Percentiles rank a stretch among this genome's conserved stretches.
phyloP scores from a whole-genome alignment of 2,888 invertebrate genomes.

The Chydorus sphaericus region DNA sequence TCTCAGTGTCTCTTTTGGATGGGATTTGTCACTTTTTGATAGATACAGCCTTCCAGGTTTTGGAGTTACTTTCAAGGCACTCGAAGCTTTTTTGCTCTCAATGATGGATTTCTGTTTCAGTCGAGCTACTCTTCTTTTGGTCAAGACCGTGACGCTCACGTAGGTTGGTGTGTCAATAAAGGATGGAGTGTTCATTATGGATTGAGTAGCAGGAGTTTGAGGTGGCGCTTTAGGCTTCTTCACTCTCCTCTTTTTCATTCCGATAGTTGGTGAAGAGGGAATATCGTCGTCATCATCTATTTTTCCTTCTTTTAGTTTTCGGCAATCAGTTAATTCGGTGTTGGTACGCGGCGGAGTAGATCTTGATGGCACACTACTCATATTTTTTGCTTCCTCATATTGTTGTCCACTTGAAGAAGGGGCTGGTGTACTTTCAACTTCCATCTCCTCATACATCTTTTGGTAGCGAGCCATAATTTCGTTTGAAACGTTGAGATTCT shows the following conservation, averaged over 20 bases:
- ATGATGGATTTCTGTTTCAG: not conserved
- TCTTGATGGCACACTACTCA: no score
- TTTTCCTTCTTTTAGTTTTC: not conserved
- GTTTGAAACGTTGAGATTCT: conserved; percentile 27
- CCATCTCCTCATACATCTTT: not conserved
- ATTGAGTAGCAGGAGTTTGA: not conserved
- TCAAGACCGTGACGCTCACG: not conserved
- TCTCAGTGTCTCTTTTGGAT: not conserved
- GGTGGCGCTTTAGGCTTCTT: not conserved
- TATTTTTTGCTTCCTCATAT: not conserved
- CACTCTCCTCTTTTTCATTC: not conserved
- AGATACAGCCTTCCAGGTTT: not conserved
- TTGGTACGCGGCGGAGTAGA: no score
- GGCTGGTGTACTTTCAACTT: not conserved
- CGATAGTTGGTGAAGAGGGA: not conserved
- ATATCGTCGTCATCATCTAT: not conserved
- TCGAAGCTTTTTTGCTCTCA: not conserved
- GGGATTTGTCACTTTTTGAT: not conserved
- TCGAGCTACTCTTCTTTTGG: not conserved
- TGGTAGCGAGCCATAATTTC: not conserved
- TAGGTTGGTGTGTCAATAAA: not conserved
- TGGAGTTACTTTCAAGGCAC: not conserved
- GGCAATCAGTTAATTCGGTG: no score
- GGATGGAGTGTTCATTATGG: not conserved
- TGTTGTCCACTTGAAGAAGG: not conserved